phyloP scores from a whole-genome alignment of 2,797 vertebrate genomes.

The Rhynchonycteris naso region DNA sequence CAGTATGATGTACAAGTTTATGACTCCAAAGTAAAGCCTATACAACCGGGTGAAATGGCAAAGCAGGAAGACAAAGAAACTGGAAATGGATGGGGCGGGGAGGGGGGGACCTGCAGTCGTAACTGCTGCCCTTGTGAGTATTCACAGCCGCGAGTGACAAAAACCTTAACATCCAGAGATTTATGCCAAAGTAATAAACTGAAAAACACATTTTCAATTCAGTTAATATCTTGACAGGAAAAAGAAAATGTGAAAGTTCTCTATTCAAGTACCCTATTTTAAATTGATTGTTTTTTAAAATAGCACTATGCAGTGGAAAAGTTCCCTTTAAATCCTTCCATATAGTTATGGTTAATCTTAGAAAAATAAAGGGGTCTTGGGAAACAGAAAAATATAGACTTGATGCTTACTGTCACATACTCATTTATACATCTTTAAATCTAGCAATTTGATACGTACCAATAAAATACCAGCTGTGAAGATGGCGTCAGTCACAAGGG shows the following conservation, averaged over 20 bases:
- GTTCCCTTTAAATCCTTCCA: slow-evolving; percentile 34
- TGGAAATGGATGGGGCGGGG: not conserved
- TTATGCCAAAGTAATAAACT: not conserved
- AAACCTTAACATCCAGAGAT: not conserved
- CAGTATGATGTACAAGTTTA: not conserved
- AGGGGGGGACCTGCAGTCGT: too few relatives aligned
- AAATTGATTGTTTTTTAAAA: slow-evolving; percentile 24
- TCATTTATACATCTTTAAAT: slow-evolving; percentile 22
- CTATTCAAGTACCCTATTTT: not conserved
- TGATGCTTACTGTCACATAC: not conserved
- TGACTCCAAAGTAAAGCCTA: not conserved
- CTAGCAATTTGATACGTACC: not conserved
- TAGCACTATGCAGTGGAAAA: not conserved
- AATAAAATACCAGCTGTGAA: not conserved
- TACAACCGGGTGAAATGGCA: not conserved
- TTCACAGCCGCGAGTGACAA: not conserved
- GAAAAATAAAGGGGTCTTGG: not conserved
- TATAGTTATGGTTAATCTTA: not conserved
- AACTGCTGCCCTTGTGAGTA: not conserved
- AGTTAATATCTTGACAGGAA: not conserved
- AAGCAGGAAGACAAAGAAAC: not conserved
- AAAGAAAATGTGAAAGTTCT: not conserved
- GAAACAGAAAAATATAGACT: not conserved
- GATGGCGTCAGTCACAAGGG: not conserved
- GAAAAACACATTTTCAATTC: not conserved